Evolutionary conservation across 2,797 vertebrate genomes (phyloP).

Genomic region (Acanthurus leucopareius): DNA sequence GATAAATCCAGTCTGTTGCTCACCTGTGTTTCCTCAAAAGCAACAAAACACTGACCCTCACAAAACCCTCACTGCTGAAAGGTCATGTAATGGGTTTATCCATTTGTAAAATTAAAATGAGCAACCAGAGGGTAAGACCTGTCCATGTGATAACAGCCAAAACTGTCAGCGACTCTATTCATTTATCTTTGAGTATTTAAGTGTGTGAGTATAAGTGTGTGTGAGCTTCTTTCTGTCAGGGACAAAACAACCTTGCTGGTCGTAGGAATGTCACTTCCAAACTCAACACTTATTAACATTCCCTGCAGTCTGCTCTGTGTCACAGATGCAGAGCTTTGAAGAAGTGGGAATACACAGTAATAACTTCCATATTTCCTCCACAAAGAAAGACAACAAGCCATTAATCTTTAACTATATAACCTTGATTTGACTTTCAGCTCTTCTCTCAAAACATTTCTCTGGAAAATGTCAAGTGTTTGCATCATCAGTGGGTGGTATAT

Average conservation of each 20-base stretch:
- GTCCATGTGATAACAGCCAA: slow-evolving; percentile 32
- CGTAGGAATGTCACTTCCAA: slow-evolving; percentile 68
- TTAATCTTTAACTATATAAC: not conserved
- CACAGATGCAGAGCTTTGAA: slow-evolving; percentile 8
- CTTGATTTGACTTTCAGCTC: not conserved
- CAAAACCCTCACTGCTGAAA: slow-evolving; percentile 44
- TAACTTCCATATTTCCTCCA: not conserved
- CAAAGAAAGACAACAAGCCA: not conserved
- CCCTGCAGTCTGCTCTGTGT: slow-evolving; percentile 35
- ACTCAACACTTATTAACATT: slow-evolving; percentile 54
- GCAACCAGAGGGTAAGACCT: slow-evolving; percentile 19
- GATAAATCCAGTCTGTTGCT: slow-evolving; percentile 9
- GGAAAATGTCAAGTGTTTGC: not conserved
- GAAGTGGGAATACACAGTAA: not conserved
- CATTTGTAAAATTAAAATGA: slow-evolving; percentile 55
- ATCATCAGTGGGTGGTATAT: not conserved
- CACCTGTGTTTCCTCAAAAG: not conserved
- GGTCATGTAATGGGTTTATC: slow-evolving; percentile 50
- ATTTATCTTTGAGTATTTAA: slow-evolving; percentile 20
- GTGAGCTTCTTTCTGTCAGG: not conserved
- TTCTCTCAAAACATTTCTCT: not conserved
- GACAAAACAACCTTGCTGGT: slow-evolving; percentile 57
- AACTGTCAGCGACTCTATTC: slow-evolving; percentile 20
- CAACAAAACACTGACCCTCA: slow-evolving; percentile 7
- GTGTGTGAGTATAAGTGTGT: slow-evolving; percentile 8